Evolutionary conservation across 2,113 vertebrate genomes (phyloP), one percentile per base, ranked within the genome.

Genomic region (Crotalus viridis): DNA sequence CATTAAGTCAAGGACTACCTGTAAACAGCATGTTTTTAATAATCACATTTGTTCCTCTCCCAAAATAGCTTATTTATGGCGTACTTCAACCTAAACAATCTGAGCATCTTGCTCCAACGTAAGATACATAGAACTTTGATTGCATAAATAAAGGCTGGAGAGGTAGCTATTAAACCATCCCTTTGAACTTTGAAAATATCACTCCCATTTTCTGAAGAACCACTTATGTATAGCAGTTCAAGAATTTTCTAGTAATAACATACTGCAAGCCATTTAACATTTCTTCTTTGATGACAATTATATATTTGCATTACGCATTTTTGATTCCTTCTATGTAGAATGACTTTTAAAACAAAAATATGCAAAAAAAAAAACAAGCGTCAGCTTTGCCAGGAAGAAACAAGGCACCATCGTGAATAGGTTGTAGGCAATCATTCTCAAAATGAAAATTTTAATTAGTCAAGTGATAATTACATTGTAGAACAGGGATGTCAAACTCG

Each of bases 401-500:
- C 22, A 54, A 94, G 26, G 28, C 13, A 12, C 21, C 10, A 90
- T 59, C 33, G 22, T 89, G 88, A 90, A 94, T 94, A 96, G 85
- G 87, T 89, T 88, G 26, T 92, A 96, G 61, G 93, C 95, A 95
- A 87, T 94, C 87, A 93, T 74, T 94, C 22, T 93, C 88, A 93
- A 57, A 90, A 93, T 95, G 51, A 51, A 22, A 19, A 90, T 87
- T 54, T 51, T 92, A 96, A 95, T 94, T 91, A 94, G 22, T 24
- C 33, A 19, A 86, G 87, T 54, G 93, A 94, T 93, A 94, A 96
- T 88, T 88, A 26, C 43, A 93, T 26, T 56, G 85, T 55, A 51
- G 48, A 51, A 51, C 48, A 51, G 48, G 48, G 48, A 1, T 51
- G 48, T 51, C 48, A 51, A 51, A 51, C 48, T 51, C 1, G 48